These are phyloP conservation scores for Galemys pyrenaicus DNA, from an alignment of 2,113 vertebrate species.

Conservation along the genomic window DNA sequence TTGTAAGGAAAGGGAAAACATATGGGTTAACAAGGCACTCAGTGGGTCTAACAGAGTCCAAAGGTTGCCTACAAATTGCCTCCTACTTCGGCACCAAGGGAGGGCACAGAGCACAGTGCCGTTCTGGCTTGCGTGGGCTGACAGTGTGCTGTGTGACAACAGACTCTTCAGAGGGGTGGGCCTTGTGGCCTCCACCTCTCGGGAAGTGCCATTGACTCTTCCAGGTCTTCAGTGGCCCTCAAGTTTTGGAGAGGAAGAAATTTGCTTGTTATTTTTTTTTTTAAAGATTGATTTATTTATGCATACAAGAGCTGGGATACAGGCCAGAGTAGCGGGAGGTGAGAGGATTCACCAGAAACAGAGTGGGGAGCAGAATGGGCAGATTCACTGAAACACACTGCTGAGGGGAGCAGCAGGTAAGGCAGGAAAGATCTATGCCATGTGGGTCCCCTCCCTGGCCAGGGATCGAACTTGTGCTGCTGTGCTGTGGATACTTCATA, in stretches of 20 bases:
- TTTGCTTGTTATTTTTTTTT: neutral
- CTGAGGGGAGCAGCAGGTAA: no score
- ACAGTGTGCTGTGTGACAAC: neutral
- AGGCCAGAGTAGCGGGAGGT: no score
- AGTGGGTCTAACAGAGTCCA: neutral
- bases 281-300: no score
- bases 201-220: neutral
- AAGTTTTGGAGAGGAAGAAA: neutral
- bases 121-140: neutral
- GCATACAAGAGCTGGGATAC: no score
- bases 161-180: neutral
- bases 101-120: neutral
- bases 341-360: no score
- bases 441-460: no score
- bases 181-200: neutral
- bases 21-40: constrained; percentile 80
- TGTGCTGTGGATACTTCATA: no score
- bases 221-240: neutral
- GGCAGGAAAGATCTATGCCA: no score
- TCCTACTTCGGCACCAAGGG: neutral
- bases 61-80: neutral
- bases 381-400: no score
- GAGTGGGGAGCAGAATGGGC: no score
- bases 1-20: constrained; percentile 83
- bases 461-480: no score